These are phyloP conservation scores for Steinernema khuongi DNA, from an alignment of 1,140 invertebrate species.

Conservation along the genomic window DNA sequence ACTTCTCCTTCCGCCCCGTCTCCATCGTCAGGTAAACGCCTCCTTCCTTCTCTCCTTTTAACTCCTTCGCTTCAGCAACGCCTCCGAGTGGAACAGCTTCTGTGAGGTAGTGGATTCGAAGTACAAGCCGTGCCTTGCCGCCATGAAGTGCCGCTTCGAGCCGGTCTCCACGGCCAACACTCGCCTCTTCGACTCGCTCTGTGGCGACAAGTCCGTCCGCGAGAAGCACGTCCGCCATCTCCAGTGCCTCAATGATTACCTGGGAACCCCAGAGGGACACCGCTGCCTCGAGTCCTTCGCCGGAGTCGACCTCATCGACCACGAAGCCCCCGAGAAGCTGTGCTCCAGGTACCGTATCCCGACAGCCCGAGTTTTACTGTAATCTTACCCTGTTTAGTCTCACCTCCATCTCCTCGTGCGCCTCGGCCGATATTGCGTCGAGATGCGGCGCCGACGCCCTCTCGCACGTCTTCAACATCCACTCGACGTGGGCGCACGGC, in stretches of 20 bases:
- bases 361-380: not conserved
- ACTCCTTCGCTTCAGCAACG: slow-evolving; percentile 33
- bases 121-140: slow-evolving; percentile 46
- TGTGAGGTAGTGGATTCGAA: slow-evolving; percentile 34
- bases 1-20: slow-evolving; percentile 46
- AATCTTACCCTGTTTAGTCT: slow-evolving; percentile 28
- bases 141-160: slow-evolving; percentile 47
- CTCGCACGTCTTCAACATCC: slow-evolving; percentile 53
- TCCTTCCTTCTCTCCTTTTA: not conserved
- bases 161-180: slow-evolving; percentile 46
- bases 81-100: slow-evolving; percentile 47
- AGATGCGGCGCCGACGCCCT: slow-evolving; percentile 51
- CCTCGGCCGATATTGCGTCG: slow-evolving; percentile 28
- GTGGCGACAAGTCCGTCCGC: slow-evolving; percentile 37
- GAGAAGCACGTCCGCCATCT: not conserved
- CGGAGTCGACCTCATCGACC: slow-evolving; percentile 43
- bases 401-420: slow-evolving; percentile 42
- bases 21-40: slow-evolving; percentile 42
- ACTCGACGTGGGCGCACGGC: slow-evolving; percentile 46
- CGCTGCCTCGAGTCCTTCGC: slow-evolving; percentile 41
- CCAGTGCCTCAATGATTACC: slow-evolving; percentile 41
- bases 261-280: slow-evolving; percentile 32
- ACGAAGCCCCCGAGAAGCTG: slow-evolving; percentile 35
- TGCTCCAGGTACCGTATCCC: slow-evolving; percentile 32
- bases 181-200: slow-evolving; percentile 45